Percentiles rank a stretch among this genome's conserved stretches.
Conservation (phyloP, 2,113 vertebrate species). For the Sylvietta virens region DNA sequence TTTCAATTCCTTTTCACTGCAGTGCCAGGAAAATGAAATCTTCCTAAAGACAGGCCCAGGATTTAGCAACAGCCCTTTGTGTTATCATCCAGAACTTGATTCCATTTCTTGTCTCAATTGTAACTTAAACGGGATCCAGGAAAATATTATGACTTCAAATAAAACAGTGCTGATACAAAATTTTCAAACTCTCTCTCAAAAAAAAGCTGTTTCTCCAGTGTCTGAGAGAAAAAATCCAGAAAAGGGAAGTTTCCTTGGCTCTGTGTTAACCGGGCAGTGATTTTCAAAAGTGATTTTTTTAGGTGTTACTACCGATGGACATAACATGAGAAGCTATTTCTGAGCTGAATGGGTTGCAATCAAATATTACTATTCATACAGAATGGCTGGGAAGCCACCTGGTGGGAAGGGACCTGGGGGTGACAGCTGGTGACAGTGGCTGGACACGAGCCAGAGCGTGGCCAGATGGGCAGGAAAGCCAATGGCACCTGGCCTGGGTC, state of each 20-base stretch:
- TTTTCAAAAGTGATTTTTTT: not conserved
- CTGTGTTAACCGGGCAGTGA: not conserved
- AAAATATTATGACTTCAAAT: not conserved
- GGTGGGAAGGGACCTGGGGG: not conserved
- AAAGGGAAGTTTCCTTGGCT: not conserved
- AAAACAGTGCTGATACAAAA: not conserved
- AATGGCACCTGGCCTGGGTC: not conserved
- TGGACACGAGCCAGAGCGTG: not conserved
- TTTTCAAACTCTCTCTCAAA: not conserved
- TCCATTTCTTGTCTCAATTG: not conserved
- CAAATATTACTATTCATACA: not conserved
- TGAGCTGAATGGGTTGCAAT: not conserved
- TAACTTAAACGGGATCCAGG: not conserved
- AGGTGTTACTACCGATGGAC: not conserved
- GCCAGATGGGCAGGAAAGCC: not conserved
- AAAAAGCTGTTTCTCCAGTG: not conserved
- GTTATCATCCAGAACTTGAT: not conserved
- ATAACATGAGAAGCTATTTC: not conserved
- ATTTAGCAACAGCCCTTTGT: not conserved
- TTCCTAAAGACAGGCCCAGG: not conserved
- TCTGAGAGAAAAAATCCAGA: not conserved
- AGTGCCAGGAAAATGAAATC: not conserved
- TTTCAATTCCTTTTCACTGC: not conserved
- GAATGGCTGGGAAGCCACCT: not conserved
- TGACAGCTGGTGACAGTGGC: not conserved